phyloP scores from a whole-genome alignment of 2,888 invertebrate species.

The Podotricha telesiphe region DNA sequence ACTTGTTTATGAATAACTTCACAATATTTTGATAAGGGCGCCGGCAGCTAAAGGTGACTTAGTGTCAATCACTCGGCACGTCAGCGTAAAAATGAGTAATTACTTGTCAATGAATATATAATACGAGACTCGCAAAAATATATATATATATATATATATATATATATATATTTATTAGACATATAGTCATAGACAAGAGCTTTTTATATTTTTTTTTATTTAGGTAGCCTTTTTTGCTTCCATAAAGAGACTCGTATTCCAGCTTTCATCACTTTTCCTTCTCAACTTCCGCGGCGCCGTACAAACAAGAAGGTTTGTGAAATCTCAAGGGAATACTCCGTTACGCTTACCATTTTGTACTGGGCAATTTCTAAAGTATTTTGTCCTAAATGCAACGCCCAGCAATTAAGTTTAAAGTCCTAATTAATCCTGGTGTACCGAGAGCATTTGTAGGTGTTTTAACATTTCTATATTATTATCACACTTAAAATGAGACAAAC shows the following conservation, averaged over 20 bases:
- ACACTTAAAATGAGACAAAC: no score
- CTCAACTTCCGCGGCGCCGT: conserved; percentile 11
- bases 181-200: no score
- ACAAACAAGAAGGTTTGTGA: conserved; percentile 18
- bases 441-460: not conserved
- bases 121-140: not conserved
- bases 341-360: not conserved
- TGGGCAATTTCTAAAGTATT: conserved; percentile 3
- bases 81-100: not conserved
- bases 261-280: conserved; percentile 10
- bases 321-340: conserved; percentile 14
- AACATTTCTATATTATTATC: no score
- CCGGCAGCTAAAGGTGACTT: not conserved
- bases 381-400: conserved; percentile 1
- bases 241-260: not conserved
- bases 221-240: not conserved
- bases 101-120: not conserved
- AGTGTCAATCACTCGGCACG: not conserved
- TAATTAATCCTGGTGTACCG: not conserved
- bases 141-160: no score
- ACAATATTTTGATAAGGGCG: not conserved
- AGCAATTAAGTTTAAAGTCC: not conserved
- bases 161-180: no score
- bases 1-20: not conserved
- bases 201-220: no score